phyloP scores from a whole-genome alignment of 2,797 vertebrate genomes.

The Paguma larvata region DNA sequence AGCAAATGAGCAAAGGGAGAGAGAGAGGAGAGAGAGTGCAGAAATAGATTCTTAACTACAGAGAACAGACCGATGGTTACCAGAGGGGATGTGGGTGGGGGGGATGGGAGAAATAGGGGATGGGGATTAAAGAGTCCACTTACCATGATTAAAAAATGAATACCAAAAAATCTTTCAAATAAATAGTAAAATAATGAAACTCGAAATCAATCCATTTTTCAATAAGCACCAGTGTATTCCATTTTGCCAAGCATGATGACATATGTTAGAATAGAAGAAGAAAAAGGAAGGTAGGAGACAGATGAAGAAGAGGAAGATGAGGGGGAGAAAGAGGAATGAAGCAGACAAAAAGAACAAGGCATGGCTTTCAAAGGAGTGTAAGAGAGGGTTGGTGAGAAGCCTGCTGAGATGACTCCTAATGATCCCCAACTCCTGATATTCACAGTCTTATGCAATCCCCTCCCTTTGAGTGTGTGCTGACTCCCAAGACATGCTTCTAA shows the following conservation, averaged over 20 bases:
- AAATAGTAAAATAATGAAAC: slow-evolving; percentile 11
- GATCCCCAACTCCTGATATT: not conserved
- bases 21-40: not conserved
- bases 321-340: not conserved
- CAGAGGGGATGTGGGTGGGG: too few relatives aligned
- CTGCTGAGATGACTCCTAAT: not conserved
- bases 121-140: not conserved
- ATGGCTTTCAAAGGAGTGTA: not conserved
- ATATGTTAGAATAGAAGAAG: not conserved
- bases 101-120: not conserved
- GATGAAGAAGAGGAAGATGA: too few relatives aligned
- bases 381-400: not conserved
- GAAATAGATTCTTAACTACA: not conserved
- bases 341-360: not conserved
- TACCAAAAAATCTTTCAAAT: not conserved
- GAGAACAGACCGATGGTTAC: not conserved
- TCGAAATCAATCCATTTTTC: not conserved
- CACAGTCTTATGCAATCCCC: not conserved
- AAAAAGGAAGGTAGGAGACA: not conserved
- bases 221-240: not conserved
- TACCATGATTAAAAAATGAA: not conserved
- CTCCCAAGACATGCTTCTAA: not conserved
- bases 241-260: slow-evolving; percentile 41
- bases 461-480: not conserved
- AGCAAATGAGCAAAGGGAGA: not conserved